Evolutionary conservation across 92 coral and sea anemone genomes (phyloP).

Genomic region (Desmophyllum pertusum): DNA sequence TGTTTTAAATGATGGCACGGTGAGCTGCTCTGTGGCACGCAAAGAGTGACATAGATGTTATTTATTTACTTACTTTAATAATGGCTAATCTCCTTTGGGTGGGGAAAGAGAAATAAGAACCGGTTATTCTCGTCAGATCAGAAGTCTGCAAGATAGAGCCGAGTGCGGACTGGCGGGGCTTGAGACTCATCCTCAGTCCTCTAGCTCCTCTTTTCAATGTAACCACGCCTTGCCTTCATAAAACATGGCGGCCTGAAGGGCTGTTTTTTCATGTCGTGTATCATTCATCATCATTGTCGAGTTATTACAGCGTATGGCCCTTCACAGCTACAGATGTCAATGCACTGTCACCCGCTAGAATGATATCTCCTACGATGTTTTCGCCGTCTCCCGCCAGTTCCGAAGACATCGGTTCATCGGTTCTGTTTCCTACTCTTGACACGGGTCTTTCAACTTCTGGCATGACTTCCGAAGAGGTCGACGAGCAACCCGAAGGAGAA

Average conservation of each 20-base stretch:
- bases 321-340: slow-evolving; percentile 43
- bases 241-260: slow-evolving; percentile 36
- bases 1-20: too few relatives aligned
- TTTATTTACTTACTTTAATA: too few relatives aligned
- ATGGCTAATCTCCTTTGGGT: too few relatives aligned
- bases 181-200: background rate
- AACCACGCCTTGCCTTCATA: slow-evolving; percentile 27
- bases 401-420: slow-evolving; percentile 45
- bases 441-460: slow-evolving; percentile 48
- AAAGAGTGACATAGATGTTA: too few relatives aligned
- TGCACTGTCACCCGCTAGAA: slow-evolving; percentile 10
- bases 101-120: too few relatives aligned
- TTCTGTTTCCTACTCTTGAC: slow-evolving; percentile 56
- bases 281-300: background rate
- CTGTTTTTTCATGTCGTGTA: slow-evolving; percentile 1
- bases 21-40: too few relatives aligned
- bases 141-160: too few relatives aligned
- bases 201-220: background rate
- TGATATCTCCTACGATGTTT: slow-evolving; percentile 61
- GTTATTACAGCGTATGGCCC: background rate
- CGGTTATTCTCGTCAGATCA: too few relatives aligned
- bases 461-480: slow-evolving; percentile 40
- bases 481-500: slow-evolving; percentile 40
- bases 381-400: slow-evolving; percentile 58
- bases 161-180: too few relatives aligned